These are phyloP conservation scores for Agrilus planipennis DNA, from an alignment of 1,140 invertebrate species.

Conservation along the genomic window DNA sequence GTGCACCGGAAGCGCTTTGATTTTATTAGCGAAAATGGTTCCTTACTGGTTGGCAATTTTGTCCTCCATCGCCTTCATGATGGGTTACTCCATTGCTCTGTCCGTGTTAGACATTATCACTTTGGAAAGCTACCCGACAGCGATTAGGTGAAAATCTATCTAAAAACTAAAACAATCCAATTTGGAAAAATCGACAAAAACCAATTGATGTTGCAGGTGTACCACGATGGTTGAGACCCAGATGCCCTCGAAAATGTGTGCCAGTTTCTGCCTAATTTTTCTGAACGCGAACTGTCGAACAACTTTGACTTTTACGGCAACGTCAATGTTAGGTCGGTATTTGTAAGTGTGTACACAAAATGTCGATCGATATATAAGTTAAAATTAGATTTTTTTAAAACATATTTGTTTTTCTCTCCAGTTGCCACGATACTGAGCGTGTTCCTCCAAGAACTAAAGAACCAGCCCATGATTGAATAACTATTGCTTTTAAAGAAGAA, in stretches of 20 bases:
- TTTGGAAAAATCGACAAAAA: constrained; percentile 1
- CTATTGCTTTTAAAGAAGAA: constrained; percentile 3
- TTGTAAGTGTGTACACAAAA: constrained; percentile 5
- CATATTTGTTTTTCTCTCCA: too few relatives aligned
- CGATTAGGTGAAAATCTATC: constrained; percentile 10
- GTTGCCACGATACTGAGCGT: constrained; percentile 13
- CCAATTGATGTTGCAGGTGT: constrained; percentile 10
- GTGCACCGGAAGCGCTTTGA: neutral
- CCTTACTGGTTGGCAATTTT: constrained; percentile 1
- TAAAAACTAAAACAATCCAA: constrained; percentile 1
- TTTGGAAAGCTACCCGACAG: constrained; percentile 15
- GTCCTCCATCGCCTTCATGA: constrained; percentile 5
- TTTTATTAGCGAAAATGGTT: constrained; percentile 8
- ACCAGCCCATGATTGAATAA: constrained; percentile 16
- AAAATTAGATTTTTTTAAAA: too few relatives aligned
- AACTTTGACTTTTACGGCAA: constrained; percentile 9
- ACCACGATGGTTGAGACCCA: constrained; percentile 12
- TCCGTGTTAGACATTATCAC: constrained; percentile 12
- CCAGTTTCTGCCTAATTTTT: constrained; percentile 10
- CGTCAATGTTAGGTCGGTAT: constrained; percentile 11
- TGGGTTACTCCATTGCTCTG: constrained; percentile 9
- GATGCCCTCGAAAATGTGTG: constrained; percentile 7
- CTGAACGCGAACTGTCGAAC: constrained; percentile 7
- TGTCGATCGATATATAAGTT: neutral
- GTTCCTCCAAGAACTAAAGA: constrained; percentile 14